Base-by-base conservation (phyloP, 1,140 invertebrate species). In the Neodiprion fabricii region DNA sequence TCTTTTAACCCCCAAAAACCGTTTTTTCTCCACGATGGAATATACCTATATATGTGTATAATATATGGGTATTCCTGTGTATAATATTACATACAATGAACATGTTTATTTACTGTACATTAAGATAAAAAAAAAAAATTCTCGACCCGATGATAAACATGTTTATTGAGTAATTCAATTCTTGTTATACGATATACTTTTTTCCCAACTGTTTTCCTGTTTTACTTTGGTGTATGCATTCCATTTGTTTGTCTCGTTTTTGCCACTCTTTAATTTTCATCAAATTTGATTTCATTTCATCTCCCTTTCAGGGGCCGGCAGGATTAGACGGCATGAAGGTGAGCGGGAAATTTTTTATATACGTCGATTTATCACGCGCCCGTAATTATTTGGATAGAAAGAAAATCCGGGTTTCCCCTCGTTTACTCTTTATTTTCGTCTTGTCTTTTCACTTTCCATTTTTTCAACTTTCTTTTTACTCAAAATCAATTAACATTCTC, bases 291-390 rank as follows among this genome's bases (percentile, higher is more conserved):
- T 83, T 86, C 80, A 79, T 86, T 87, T 86, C 82, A 83, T 87
- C 84, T 87, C 81, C 84, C 84, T 88, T 89, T 87, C 90, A 92
- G 91, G 91, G 91, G 81, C 88, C 90, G 79, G 88, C 91, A 75
- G 91, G 91, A 88, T 90, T 92, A 88, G 91, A 92, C 83, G 91
- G 91, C 78, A 92, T 92, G 90, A 92, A 92, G 90, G 91, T 91
- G 84, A 91, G 90, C 86, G 28, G 28, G 28, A 40, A 40, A 1
- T 4, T 40, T 40, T 40, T 40, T 40, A 40, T 40, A 40, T 40
- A 40, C 28, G 5, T 40, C 28, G 28, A 40, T 40, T 40, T 40
- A 40, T 40, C 28, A 40, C 69, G 50, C 48, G 65, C 72, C 21
- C 72, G 68, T 73, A 72, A 72, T 79, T 50, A 75, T 77, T 74